A percentile compares a stretch with the other conserved stretches of the same genome.
phyloP scores from a whole-genome alignment of 2,113 vertebrate species.

The Talpa occidentalis region DNA sequence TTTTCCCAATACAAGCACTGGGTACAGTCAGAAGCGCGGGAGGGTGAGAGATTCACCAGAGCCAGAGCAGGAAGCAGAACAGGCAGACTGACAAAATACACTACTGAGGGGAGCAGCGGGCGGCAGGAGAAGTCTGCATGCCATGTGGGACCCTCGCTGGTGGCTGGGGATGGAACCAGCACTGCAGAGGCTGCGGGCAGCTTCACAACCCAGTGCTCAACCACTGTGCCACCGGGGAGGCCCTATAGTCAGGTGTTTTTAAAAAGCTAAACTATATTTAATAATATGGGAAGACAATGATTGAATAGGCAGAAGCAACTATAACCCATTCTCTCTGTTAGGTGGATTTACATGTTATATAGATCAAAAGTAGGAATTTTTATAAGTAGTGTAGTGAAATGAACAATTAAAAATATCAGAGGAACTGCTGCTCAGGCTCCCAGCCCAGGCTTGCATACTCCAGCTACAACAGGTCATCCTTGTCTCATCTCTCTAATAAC shows the following conservation, averaged over 20 bases:
- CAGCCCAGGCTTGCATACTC: not conserved
- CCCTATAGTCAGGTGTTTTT: not conserved
- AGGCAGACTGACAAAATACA: too few species aligned
- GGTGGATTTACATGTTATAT: not conserved
- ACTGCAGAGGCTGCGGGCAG: too few species aligned
- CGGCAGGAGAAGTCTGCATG: too few species aligned
- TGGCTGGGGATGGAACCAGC: too few species aligned
- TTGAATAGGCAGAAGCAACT: not conserved
- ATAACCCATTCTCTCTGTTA: not conserved
- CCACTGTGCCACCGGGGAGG: too few species aligned
- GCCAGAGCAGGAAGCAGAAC: too few species aligned
- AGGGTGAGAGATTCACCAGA: too few species aligned
- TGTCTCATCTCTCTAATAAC: not conserved
- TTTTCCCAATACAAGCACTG: too few species aligned
- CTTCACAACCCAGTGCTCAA: too few species aligned
- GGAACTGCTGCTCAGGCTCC: not conserved
- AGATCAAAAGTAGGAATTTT: not conserved
- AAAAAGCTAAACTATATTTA: not conserved
- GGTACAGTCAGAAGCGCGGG: too few species aligned
- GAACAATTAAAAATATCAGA: not conserved
- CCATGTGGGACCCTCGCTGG: too few species aligned
- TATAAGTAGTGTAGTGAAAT: not conserved
- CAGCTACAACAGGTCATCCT: not conserved
- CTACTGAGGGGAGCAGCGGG: too few species aligned
- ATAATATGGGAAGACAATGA: not conserved